Evolutionary conservation across 2,888 invertebrate species (phyloP).

Genomic region (Pantelozetes paolii): DNA sequence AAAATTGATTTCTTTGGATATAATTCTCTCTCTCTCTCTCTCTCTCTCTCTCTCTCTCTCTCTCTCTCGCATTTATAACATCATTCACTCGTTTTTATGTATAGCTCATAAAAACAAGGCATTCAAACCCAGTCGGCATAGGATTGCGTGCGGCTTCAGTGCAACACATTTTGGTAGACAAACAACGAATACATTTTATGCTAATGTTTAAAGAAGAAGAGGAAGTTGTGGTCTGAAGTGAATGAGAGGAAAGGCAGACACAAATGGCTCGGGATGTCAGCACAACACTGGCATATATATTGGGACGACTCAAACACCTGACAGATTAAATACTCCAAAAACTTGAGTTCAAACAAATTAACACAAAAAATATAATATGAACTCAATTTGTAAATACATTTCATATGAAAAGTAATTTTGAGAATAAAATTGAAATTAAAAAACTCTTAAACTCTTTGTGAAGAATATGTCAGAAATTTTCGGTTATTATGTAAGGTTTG

Average conservation of each 20-base stretch:
- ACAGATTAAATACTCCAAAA: neutral
- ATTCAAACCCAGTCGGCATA: neutral
- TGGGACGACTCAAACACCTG: neutral
- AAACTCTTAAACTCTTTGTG: neutral
- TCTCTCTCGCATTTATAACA: too few relatives aligned
- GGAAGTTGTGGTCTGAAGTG: slow-evolving; percentile 11
- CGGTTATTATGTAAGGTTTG: too few relatives aligned
- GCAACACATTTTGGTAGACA: neutral
- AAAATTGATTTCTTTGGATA: too few relatives aligned
- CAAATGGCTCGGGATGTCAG: neutral
- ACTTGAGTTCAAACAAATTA: neutral
- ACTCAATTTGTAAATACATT: neutral
- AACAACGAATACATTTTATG: slow-evolving; percentile 18
- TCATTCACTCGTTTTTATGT: too few relatives aligned
- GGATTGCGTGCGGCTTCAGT: neutral
- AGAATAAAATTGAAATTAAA: neutral
- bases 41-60: too few relatives aligned
- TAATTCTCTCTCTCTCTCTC: too few relatives aligned
- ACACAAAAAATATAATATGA: neutral
- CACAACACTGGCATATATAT: neutral
- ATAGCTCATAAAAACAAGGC: neutral
- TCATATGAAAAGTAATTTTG: too few relatives aligned
- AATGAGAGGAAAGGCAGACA: neutral
- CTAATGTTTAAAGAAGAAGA: slow-evolving; percentile 14
- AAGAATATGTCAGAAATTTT: neutral